A percentile compares a stretch with the other conserved stretches of the same genome.
phyloP scores from a whole-genome alignment of 2,888 invertebrate genomes.

The Caenorhabditis sp. region DNA sequence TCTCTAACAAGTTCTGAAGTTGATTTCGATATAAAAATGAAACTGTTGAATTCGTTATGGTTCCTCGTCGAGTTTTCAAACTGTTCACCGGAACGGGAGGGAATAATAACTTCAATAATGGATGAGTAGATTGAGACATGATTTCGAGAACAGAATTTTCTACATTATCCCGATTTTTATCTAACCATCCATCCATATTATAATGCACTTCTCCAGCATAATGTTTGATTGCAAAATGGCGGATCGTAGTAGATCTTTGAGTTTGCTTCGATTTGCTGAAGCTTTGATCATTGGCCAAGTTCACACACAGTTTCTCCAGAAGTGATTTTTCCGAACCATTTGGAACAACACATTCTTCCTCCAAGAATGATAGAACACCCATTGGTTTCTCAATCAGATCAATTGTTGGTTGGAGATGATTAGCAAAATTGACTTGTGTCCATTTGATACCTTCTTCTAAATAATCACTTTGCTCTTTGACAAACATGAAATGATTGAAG shows the following conservation, averaged over 20 bases:
- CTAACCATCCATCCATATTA: slow-evolving; percentile 73
- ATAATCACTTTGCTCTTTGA: slow-evolving; percentile 67
- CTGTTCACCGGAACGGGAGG: slow-evolving; percentile 37
- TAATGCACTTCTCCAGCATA: slow-evolving; percentile 74
- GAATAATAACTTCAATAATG: slow-evolving; percentile 57
- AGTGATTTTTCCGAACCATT: slow-evolving; percentile 65
- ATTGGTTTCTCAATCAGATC: slow-evolving; percentile 68
- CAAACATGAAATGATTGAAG: slow-evolving; percentile 70
- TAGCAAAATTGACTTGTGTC: slow-evolving; percentile 88
- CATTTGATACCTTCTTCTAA: slow-evolving; percentile 72
- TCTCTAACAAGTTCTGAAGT: slow-evolving; percentile 63
- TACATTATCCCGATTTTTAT: slow-evolving; percentile 72
- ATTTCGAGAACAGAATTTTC: slow-evolving; percentile 69
- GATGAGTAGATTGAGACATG: slow-evolving; percentile 57
- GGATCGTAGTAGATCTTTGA: slow-evolving; percentile 52
- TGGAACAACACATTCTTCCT: slow-evolving; percentile 71
- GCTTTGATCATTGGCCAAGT: slow-evolving; percentile 37
- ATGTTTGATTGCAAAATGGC: slow-evolving; percentile 68
- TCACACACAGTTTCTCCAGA: slow-evolving; percentile 61
- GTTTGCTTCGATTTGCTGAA: slow-evolving; percentile 70
- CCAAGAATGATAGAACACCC: slow-evolving; percentile 66
- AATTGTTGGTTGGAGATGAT: slow-evolving; percentile 67
- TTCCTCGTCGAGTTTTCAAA: slow-evolving; percentile 39
- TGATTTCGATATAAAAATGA: slow-evolving; percentile 61
- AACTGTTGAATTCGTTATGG: slow-evolving; percentile 50